Base-by-base conservation (phyloP, 2,888 invertebrate genomes). In the Nomada goodeniana region DNA sequence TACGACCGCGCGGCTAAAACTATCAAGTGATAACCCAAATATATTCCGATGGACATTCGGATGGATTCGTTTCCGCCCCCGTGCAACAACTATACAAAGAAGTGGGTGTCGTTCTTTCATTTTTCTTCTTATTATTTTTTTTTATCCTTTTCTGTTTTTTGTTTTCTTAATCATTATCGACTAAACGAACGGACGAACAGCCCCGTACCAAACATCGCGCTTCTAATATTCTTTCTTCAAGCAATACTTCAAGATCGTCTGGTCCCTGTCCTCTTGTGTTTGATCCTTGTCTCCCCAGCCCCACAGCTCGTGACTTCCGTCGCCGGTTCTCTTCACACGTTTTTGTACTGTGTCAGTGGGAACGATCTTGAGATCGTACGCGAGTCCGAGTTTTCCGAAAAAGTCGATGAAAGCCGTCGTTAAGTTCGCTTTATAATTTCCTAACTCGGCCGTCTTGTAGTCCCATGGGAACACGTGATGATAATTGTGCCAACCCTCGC, bases 381-480 rank as follows among this genome's bases (percentile, higher is more conserved):
- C 98, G 96, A 96, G 97, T 23, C 98, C 98, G 85, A 98, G 94
- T 92, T 95, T 96, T 15, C 97, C 96, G 94, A 97, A 97, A 91
- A 97, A 91, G 88, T 96, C 95, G 80, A 96, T 95, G 89, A 95
- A 95, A 15, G 94, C 90, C 0, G 95, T 95, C 1, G 96, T 95
- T 0, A 94, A 65, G 88, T 96, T 96, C 64, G 93, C 87, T 36
- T 89, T 88, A 84, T 94, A 94, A 52, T 93, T 90, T 18, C 97
- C 97, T n/a, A 97, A 94, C 93, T 98, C 98, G 9, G 98, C 96
- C 42, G 98, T 97, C 91, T 97, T 97, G 95, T 98, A 98, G 93
- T 98, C 98, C 96, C 97, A 98, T 0, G 98, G 98, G 94, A 98
- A 98, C 0, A 97, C 96, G 94, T 98, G 98, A 93, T 98, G 98